Percentiles rank a stretch among this genome's conserved stretches.
These are phyloP conservation scores for Myzus persicae DNA, from an alignment of 1,140 invertebrate species.

Conservation along the genomic window DNA sequence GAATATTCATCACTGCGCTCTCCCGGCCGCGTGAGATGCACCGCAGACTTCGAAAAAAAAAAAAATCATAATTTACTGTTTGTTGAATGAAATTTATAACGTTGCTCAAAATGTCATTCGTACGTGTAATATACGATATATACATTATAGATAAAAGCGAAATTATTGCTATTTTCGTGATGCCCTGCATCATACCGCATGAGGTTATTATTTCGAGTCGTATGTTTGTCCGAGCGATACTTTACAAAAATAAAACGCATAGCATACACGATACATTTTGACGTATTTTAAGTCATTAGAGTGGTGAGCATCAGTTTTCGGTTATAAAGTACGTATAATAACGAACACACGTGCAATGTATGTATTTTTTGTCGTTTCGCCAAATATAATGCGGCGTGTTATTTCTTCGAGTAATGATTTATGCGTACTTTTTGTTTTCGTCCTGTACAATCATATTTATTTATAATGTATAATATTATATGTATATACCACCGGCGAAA, in stretches of 20 bases:
- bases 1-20: neutral
- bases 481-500: neutral
- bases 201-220: neutral
- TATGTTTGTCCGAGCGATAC: neutral
- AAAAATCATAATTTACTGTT: neutral
- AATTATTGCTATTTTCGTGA: neutral
- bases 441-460: constrained; percentile 26
- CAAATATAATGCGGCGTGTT: constrained; percentile 20
- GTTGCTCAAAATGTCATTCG: too few species aligned
- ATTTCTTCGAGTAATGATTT: constrained; percentile 37
- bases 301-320: neutral
- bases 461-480: constrained; percentile 1
- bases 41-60: too few species aligned
- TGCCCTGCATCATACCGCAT: neutral
- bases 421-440: constrained; percentile 26
- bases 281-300: neutral
- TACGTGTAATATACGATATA: too few species aligned
- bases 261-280: too few species aligned
- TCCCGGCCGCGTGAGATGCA: too few species aligned
- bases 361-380: constrained; percentile 33
- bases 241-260: neutral
- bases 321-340: neutral
- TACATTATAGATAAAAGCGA: neutral
- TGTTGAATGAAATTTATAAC: neutral
- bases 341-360: constrained; percentile 28